Evolutionary conservation across 92 coral and sea anemone species (phyloP).

Genomic region (Zoanthus gigantus): DNA sequence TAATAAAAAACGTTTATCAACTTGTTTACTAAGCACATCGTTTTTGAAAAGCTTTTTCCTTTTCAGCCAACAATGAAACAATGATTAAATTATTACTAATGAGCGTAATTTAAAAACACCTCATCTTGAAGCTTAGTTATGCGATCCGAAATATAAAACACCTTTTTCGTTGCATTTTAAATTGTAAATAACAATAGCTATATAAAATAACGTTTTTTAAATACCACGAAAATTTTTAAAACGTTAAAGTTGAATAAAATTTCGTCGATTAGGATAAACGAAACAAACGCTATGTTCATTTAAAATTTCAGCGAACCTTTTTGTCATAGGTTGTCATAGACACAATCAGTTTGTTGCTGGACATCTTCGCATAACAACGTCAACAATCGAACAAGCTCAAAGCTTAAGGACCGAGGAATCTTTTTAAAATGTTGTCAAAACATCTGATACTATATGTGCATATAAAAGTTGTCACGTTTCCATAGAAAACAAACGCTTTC

Average conservation of each 20-base stretch:
- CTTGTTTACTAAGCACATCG: slow-evolving; percentile 1
- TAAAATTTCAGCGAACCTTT: background rate
- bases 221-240: background rate
- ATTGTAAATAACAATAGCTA: background rate
- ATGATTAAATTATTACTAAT: background rate
- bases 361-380: background rate
- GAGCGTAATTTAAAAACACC: background rate
- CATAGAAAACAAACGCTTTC: background rate
- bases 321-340: slow-evolving; percentile 25
- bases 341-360: background rate
- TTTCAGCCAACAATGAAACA: background rate
- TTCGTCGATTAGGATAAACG: background rate
- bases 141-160: background rate
- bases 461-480: background rate
- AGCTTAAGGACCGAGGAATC: background rate
- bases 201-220: background rate
- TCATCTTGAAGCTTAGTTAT: background rate
- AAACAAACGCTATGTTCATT: background rate
- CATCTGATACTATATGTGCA: background rate
- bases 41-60: background rate
- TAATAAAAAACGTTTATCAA: background rate
- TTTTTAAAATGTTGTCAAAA: background rate
- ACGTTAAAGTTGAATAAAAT: background rate
- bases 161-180: background rate
- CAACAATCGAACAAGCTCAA: background rate